Evolutionary conservation across 53 echinoderm and acorn worm genomes (phyloP).

Genomic region (Paelopatides confundens): DNA sequence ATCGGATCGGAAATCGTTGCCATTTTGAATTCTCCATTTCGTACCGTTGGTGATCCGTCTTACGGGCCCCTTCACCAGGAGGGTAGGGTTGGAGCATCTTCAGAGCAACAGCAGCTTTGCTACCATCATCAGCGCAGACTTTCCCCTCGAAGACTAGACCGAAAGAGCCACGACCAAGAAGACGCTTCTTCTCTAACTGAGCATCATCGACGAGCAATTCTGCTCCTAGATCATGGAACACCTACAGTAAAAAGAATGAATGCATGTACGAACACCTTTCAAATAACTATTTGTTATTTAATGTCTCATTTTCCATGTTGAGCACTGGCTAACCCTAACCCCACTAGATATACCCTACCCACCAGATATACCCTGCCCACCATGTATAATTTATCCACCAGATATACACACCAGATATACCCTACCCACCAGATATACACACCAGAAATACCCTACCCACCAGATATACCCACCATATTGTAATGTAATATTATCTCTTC

Average conservation of each 20-base stretch:
- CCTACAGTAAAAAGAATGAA: slow-evolving; percentile 50
- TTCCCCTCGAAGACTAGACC: slow-evolving; percentile 96
- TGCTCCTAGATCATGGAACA: slow-evolving; percentile 86
- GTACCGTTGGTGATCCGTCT: slow-evolving; percentile 80
- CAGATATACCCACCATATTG: no score
- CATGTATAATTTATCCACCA: no score
- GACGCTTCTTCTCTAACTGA: slow-evolving; percentile 74
- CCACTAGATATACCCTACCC: neutral
- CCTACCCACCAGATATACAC: no score
- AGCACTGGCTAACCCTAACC: no score
- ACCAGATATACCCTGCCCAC: no score
- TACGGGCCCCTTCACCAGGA: slow-evolving; percentile 87
- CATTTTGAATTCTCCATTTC: slow-evolving; percentile 93
- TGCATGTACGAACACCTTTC: no score
- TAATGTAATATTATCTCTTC: no score
- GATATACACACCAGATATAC: no score
- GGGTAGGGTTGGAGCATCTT: slow-evolving; percentile 96
- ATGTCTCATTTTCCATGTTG: no score
- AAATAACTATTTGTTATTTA: no score
- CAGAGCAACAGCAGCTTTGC: slow-evolving; percentile 68
- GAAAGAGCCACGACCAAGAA: slow-evolving; percentile 95
- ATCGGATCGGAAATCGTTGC: slow-evolving; percentile 81
- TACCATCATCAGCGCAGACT: slow-evolving; percentile 26
- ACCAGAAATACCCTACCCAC: no score
- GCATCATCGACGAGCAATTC: slow-evolving; percentile 69